phyloP scores from a whole-genome alignment of 2,888 invertebrate species.

The Acanthosepion esculentum region DNA sequence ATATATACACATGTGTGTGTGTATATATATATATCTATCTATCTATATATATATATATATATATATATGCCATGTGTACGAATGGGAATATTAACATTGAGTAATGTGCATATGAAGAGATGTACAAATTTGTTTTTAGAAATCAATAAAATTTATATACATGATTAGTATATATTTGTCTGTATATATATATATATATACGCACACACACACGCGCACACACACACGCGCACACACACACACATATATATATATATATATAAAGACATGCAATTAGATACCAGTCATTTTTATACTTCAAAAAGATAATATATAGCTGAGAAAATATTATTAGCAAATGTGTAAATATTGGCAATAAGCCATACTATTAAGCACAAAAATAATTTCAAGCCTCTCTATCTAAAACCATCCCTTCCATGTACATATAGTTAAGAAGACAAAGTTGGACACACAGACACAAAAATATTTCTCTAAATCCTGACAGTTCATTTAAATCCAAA shows the following conservation, averaged over 20 bases:
- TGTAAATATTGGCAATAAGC: conserved; percentile 33
- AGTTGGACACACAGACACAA: background rate
- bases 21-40: too few relatives aligned
- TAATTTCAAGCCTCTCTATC: background rate
- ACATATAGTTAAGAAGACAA: background rate
- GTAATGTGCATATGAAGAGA: too few relatives aligned
- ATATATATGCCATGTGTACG: too few relatives aligned
- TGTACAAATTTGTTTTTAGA: too few relatives aligned
- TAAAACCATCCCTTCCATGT: background rate
- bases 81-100: too few relatives aligned
- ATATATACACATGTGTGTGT: too few relatives aligned
- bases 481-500: background rate
- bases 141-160: too few relatives aligned
- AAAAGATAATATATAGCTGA: conserved; percentile 22
- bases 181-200: too few relatives aligned
- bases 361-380: background rate
- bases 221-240: background rate
- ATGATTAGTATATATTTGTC: too few relatives aligned
- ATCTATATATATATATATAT: too few relatives aligned
- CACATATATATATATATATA: background rate
- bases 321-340: conserved; percentile 22
- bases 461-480: background rate
- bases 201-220: background rate
- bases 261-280: background rate
- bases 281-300: conserved; percentile 5